Conservation (phyloP, 2,888 invertebrate species). For the Conistra vaccinii region DNA sequence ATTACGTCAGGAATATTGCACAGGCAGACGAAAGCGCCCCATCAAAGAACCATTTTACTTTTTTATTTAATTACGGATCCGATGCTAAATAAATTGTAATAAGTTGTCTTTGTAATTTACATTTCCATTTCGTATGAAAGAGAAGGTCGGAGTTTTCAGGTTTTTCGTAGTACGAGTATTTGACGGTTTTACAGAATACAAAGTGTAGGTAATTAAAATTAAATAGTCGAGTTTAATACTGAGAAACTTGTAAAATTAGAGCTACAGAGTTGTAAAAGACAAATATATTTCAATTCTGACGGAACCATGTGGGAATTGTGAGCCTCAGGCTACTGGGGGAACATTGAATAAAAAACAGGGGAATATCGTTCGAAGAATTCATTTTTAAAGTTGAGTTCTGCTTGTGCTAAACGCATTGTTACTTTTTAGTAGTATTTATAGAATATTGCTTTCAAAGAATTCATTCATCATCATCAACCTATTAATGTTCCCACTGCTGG, state of each 20-base stretch:
- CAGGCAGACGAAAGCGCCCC: conserved; percentile 59
- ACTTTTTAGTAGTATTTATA: neutral
- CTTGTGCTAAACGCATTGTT: conserved; percentile 8
- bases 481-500: too few species aligned
- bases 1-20: conserved; percentile 71
- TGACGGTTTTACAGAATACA: conserved; percentile 2
- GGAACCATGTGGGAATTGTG: conserved; percentile 45
- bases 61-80: conserved; percentile 65
- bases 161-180: conserved; percentile 12
- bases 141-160: neutral
- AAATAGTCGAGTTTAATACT: conserved; percentile 28
- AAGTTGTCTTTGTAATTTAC: conserved; percentile 58
- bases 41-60: conserved; percentile 65
- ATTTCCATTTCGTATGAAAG: conserved; percentile 36
- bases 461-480: too few species aligned
- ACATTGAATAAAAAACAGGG: conserved; percentile 51
- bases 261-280: conserved; percentile 47
- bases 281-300: conserved; percentile 62
- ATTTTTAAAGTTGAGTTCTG: conserved; percentile 28
- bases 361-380: conserved; percentile 28
- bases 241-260: conserved; percentile 34
- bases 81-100: conserved; percentile 53
- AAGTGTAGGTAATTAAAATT: conserved; percentile 27
- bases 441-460: too few species aligned
- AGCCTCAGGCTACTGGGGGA: conserved; percentile 49